phyloP scores from a whole-genome alignment of 2,888 invertebrate species.

The Sphaerophoria rueppellii region DNA sequence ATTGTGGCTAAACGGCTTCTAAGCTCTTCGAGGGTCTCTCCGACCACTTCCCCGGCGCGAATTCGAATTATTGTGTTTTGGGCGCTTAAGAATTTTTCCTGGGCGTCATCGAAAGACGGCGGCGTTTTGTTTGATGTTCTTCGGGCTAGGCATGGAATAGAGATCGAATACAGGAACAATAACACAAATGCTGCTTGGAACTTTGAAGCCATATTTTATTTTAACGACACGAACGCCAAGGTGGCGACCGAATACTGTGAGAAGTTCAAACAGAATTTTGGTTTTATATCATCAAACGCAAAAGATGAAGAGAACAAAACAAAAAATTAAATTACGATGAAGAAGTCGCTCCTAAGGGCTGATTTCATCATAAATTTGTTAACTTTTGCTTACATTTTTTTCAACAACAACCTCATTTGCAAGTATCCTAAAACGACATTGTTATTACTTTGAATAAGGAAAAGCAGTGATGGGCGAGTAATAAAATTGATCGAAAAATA shows the following conservation, averaged over 20 bases:
- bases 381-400: too few species aligned
- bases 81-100: constrained; percentile 12
- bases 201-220: not conserved
- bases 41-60: constrained; percentile 1
- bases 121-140: not conserved
- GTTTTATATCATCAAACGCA: not conserved
- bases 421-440: too few species aligned
- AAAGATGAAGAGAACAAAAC: constrained; percentile 8
- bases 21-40: not conserved
- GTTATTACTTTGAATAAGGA: too few species aligned
- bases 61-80: constrained; percentile 14
- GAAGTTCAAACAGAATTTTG: not conserved
- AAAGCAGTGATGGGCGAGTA: too few species aligned
- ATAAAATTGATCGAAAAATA: too few species aligned
- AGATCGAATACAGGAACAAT: not conserved
- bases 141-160: not conserved
- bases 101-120: not conserved
- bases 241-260: constrained; percentile 7
- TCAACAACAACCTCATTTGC: too few species aligned
- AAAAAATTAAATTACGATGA: not conserved
- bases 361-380: not conserved
- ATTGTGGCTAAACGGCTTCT: constrained; percentile 8
- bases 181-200: not conserved
- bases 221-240: not conserved
- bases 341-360: not conserved